Conservation (phyloP, 2,888 invertebrate species). For the Geophilus truncorum region DNA sequence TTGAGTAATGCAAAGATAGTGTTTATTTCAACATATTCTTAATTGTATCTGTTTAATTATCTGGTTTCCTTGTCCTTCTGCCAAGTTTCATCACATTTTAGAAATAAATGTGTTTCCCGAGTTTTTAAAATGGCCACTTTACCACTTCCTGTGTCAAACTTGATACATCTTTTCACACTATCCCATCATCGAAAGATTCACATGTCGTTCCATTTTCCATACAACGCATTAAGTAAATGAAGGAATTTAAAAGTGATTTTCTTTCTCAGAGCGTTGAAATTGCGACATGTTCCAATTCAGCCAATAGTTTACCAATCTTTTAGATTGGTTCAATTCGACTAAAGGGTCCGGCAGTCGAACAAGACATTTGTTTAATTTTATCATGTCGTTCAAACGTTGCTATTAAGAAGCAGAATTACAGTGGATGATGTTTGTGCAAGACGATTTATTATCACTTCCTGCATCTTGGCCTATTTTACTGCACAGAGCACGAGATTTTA, state of each 20-base stretch:
- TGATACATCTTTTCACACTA: too few species aligned
- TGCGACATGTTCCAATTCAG: constrained; percentile 5
- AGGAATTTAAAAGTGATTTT: constrained; percentile 11
- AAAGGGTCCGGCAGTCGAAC: neutral
- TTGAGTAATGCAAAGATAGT: too few species aligned
- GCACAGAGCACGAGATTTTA: neutral
- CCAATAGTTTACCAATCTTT: neutral
- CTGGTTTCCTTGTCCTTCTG: too few species aligned
- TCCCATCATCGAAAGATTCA: too few species aligned
- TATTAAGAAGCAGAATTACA: neutral
- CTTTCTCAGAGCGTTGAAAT: too few species aligned
- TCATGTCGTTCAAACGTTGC: neutral
- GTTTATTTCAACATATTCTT: too few species aligned
- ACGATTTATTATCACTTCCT: constrained; percentile 32
- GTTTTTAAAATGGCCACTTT: too few species aligned
- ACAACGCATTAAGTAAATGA: neutral
- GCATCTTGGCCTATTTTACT: constrained; percentile 28
- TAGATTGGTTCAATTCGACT: neutral
- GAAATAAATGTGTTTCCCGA: too few species aligned
- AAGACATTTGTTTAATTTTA: neutral
- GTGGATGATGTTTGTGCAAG: constrained; percentile 1
- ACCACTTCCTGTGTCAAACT: too few species aligned
- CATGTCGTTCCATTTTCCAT: too few species aligned
- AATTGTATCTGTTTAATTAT: too few species aligned
- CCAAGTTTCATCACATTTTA: too few species aligned